Evolutionary conservation across 2,888 invertebrate species (phyloP), one percentile per base, ranked within the genome.

Genomic region (Rhingia rostrata): DNA sequence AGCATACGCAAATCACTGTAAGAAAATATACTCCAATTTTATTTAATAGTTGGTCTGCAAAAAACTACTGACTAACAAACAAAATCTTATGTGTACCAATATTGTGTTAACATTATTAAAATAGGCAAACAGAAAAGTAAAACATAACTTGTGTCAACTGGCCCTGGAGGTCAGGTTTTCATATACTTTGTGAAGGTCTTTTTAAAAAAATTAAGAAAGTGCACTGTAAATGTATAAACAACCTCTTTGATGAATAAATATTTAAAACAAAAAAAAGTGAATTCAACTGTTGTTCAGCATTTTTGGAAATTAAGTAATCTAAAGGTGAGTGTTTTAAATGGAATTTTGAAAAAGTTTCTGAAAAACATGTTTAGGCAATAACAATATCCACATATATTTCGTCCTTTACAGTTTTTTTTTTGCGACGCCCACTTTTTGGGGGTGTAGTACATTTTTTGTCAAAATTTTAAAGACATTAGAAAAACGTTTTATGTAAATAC

Each of bases 1-100:
- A 41, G 54, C 43, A 83, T 53, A 53, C 51, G n/a, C 69, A 80
- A 84, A 56, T 84, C 84, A 84, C 84, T 84, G 84, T 84, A 84
- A 84, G 84, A 80, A 75, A 22, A 70, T 70, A 80, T 80, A 84
- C 84, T 84, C 84, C 84, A 84, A 84, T 84, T 84, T 84, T 74
- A 75, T 80, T 80, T 66, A 74, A 70, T 75, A 78, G 74, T 74
- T 73, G 49, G 63, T 58, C 67, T 70, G 79, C 79, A 83, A 84
- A 70, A 84, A 69, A 39, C 79, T 79, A 84, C 84, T 84, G 84
- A 80, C 7, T 61, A 70, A 74, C 49, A 35, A 64, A 63, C 41
- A 10, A 35, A 39, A 49, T 2, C 22, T 22, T 22, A 22, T 22
- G 22, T 22, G 61, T 35, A 33, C 9, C 53, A 60, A 70, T 33